Evolutionary conservation across 2,113 vertebrate species (phyloP).

Genomic region (Brachyhypopomus gauderio): DNA sequence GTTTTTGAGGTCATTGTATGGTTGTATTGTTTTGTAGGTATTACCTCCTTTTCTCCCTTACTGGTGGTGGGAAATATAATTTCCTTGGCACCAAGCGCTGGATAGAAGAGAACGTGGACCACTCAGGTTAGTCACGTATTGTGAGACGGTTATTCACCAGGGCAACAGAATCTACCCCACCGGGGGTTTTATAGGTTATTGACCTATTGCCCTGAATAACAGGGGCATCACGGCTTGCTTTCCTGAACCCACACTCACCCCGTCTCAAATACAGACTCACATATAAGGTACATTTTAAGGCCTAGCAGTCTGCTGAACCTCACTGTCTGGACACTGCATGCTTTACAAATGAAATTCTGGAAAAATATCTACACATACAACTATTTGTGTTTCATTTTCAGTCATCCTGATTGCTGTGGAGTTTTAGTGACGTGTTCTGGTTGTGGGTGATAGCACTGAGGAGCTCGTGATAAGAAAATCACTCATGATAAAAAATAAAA

Average conservation of each 20-base stretch:
- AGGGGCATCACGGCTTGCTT: not conserved
- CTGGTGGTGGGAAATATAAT: slow-evolving; percentile 79
- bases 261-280: no score
- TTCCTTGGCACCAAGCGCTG: slow-evolving; percentile 78
- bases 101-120: slow-evolving; percentile 79
- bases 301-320: not conserved
- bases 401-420: not conserved
- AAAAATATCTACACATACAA: not conserved
- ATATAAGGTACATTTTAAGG: not conserved
- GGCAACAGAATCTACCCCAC: not conserved
- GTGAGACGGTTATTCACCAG: not conserved
- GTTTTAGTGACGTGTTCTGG: not conserved
- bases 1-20: not conserved
- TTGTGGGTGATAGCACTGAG: not conserved
- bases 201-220: not conserved
- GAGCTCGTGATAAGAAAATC: no score
- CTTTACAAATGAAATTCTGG: not conserved
- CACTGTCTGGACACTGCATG: not conserved
- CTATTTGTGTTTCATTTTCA: not conserved
- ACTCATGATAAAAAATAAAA: slow-evolving; percentile 15
- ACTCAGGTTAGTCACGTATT: slow-evolving; percentile 64
- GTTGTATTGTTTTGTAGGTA: slow-evolving; percentile 52
- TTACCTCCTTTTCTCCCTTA: slow-evolving; percentile 74
- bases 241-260: no score
- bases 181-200: not conserved